Percentiles rank a stretch among this genome's conserved stretches.
These are phyloP conservation scores for Icerya purchasi DNA, from an alignment of 2,888 invertebrate species.

Conservation along the genomic window DNA sequence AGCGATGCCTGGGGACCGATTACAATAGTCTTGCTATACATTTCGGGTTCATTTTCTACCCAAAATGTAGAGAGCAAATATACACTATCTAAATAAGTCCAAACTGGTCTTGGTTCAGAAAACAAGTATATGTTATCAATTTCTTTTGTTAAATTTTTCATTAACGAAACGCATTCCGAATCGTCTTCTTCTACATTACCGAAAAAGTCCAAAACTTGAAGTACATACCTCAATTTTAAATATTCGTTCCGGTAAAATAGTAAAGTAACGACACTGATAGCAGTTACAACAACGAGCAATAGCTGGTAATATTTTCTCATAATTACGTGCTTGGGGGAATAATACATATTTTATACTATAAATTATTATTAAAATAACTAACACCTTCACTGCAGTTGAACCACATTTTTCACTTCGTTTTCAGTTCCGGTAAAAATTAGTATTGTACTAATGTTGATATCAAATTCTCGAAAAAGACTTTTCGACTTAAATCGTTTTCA, in stretches of 20 bases:
- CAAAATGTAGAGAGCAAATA: slow-evolving; percentile 46
- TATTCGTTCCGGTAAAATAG: slow-evolving; percentile 71
- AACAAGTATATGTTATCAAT: slow-evolving; percentile 30
- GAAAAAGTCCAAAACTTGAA: slow-evolving; percentile 70
- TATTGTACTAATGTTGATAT: no score
- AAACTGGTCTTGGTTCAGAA: slow-evolving; percentile 34
- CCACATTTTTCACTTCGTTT: no score
- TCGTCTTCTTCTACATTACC: slow-evolving; percentile 36
- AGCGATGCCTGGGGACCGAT: slow-evolving; percentile 34
- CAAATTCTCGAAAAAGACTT: no score
- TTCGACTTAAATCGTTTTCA: no score
- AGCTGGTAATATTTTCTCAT: slow-evolving; percentile 75
- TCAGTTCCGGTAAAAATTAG: no score
- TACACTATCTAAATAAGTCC: slow-evolving; percentile 39
- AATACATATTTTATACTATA: no score
- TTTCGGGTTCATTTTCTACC: slow-evolving; percentile 26
- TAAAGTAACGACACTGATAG: slow-evolving; percentile 47
- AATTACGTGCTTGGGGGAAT: no score
- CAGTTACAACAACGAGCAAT: slow-evolving; percentile 43
- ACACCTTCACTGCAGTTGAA: no score
- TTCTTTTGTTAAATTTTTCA: slow-evolving; percentile 29
- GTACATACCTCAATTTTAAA: slow-evolving; percentile 55
- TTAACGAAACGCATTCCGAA: slow-evolving; percentile 33
- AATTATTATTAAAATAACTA: no score
- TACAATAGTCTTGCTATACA: slow-evolving; percentile 37